Percentiles rank a stretch among this genome's conserved stretches.
Conservation (phyloP, 1,140 invertebrate genomes). For the Dendroctonus ponderosae region DNA sequence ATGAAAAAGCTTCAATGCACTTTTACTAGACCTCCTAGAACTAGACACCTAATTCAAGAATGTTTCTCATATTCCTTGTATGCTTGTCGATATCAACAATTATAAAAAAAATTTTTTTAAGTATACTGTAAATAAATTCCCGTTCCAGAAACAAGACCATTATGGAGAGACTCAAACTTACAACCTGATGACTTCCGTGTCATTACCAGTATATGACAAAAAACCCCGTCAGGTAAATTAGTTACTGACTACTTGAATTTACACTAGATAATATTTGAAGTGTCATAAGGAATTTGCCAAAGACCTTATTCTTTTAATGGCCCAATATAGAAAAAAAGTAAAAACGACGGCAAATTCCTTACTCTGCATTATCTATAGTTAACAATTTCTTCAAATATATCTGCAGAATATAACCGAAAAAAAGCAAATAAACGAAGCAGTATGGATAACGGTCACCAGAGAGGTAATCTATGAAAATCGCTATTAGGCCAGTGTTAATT, state of each 20-base stretch:
- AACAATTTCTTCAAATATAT: conserved; percentile 36
- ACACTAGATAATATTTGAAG: neutral
- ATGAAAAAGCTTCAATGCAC: no score
- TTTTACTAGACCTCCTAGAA: no score
- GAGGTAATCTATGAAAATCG: conserved; percentile 62
- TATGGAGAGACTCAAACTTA: conserved; percentile 52
- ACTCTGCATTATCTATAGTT: no score
- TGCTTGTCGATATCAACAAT: no score
- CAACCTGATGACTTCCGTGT: conserved; percentile 71
- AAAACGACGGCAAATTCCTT: no score
- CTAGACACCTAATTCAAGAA: no score
- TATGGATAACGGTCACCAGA: conserved; percentile 86
- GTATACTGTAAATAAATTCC: no score
- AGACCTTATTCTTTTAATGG: no score
- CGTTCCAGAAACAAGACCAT: conserved; percentile 48
- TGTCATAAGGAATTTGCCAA: no score
- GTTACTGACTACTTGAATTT: neutral
- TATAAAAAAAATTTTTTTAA: no score
- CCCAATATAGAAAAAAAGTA: no score
- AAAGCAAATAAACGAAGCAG: conserved; percentile 88
- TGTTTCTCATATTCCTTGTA: no score
- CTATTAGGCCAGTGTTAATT: neutral
- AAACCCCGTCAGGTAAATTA: conserved; percentile 60
- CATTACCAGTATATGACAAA: conserved; percentile 73
- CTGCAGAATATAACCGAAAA: conserved; percentile 90